Evolutionary conservation across 2,888 invertebrate genomes (phyloP).

Genomic region (Parascotia fuliginaria): DNA sequence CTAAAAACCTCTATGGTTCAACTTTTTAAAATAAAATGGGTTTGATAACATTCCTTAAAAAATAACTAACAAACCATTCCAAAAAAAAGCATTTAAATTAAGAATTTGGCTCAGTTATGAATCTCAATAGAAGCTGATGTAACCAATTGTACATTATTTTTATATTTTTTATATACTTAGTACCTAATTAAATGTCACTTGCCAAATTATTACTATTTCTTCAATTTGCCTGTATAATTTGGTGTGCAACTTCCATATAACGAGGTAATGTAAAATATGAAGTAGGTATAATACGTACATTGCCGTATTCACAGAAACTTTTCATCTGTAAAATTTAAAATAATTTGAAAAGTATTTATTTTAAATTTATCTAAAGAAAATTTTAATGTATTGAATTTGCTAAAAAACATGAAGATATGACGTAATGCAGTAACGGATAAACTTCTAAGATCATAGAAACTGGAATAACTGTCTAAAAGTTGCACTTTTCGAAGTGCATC

Average conservation of each 20-base stretch:
- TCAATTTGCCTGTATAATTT: constrained; percentile 30
- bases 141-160: constrained; percentile 23
- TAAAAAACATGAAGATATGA: no score
- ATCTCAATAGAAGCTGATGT: constrained; percentile 39
- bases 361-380: no score
- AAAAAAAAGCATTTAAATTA: constrained; percentile 38
- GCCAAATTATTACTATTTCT: constrained; percentile 36
- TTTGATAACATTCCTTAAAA: constrained; percentile 40
- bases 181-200: constrained; percentile 34
- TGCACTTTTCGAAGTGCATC: no score
- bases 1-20: not conserved
- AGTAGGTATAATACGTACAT: not conserved
- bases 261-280: not conserved
- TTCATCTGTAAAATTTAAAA: no score
- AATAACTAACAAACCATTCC: constrained; percentile 39
- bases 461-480: no score
- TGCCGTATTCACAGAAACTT: no score
- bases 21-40: constrained; percentile 4
- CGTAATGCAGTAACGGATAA: no score
- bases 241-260: not conserved
- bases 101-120: constrained; percentile 39
- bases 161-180: constrained; percentile 23
- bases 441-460: no score
- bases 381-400: no score
- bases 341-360: no score